These are phyloP conservation scores for Volucella inflata DNA, from an alignment of 2,888 invertebrate genomes.

Conservation along the genomic window DNA sequence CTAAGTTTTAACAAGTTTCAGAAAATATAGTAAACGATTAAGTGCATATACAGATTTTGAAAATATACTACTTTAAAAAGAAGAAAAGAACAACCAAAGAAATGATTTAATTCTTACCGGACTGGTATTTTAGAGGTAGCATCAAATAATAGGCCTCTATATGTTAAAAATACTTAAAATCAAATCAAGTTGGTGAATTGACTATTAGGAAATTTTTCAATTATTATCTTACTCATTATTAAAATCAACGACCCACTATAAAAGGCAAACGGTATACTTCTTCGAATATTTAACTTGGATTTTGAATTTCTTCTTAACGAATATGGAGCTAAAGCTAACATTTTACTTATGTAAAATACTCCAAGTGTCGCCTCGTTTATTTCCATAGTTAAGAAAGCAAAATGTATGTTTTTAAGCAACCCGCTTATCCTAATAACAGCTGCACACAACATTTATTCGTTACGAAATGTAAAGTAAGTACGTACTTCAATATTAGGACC, in stretches of 20 bases:
- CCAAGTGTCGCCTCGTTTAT: constrained; percentile 81
- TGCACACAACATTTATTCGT: background rate
- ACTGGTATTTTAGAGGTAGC: constrained; percentile 82
- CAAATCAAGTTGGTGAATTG: background rate
- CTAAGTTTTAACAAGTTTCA: background rate
- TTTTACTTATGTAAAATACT: constrained; percentile 81
- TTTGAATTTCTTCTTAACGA: constrained; percentile 79
- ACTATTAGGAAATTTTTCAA: background rate
- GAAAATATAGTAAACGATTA: background rate
- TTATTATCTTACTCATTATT: constrained; percentile 79
- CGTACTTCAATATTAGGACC: background rate
- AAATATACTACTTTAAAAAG: background rate
- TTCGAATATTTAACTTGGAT: constrained; percentile 79
- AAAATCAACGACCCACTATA: constrained; percentile 80
- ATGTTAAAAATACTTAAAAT: constrained; percentile 80
- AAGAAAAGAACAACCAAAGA: background rate
- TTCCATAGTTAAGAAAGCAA: constrained; percentile 79
- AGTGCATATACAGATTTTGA: background rate
- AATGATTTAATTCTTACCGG: constrained; percentile 78
- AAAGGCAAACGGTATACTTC: constrained; percentile 80
- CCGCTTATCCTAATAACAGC: background rate
- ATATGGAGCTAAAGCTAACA: constrained; percentile 82
- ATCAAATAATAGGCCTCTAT: constrained; percentile 82
- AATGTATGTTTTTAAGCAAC: background rate
- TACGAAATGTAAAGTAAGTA: background rate